Conservation (phyloP, 2,888 invertebrate genomes). For the Asteroscopus sphinx region DNA sequence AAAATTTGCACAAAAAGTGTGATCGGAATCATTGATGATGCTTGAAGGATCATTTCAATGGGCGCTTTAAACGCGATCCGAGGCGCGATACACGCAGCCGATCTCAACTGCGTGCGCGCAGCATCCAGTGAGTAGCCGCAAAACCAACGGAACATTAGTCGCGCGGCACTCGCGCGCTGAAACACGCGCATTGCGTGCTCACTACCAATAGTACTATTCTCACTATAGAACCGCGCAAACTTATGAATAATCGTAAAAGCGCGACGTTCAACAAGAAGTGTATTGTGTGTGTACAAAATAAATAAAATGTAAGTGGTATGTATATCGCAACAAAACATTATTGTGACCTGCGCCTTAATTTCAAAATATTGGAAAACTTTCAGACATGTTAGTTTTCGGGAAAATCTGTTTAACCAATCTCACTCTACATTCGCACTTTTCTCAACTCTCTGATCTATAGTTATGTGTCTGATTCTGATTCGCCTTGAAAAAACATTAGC, state of each 20-base stretch:
- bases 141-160: constrained; percentile 61
- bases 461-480: too few species aligned
- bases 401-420: too few species aligned
- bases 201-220: constrained; percentile 4
- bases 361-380: too few species aligned
- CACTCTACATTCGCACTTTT: too few species aligned
- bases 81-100: constrained; percentile 10
- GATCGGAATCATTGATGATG: constrained; percentile 33
- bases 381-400: too few species aligned
- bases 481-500: too few species aligned
- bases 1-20: constrained; percentile 25
- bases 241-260: constrained; percentile 24
- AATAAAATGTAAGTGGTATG: constrained; percentile 46
- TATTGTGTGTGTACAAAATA: constrained; percentile 32
- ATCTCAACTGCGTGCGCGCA: constrained; percentile 49
- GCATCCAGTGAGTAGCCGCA: constrained; percentile 52
- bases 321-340: constrained; percentile 19
- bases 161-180: constrained; percentile 71
- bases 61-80: constrained; percentile 3
- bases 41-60: constrained; percentile 27
- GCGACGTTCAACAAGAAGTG: constrained; percentile 29
- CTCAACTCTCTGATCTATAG: too few species aligned
- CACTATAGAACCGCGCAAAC: constrained; percentile 27
- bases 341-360: too few species aligned
- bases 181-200: constrained; percentile 57